Conservation (phyloP, 2,888 invertebrate species). For the Pegoplata infirma region DNA sequence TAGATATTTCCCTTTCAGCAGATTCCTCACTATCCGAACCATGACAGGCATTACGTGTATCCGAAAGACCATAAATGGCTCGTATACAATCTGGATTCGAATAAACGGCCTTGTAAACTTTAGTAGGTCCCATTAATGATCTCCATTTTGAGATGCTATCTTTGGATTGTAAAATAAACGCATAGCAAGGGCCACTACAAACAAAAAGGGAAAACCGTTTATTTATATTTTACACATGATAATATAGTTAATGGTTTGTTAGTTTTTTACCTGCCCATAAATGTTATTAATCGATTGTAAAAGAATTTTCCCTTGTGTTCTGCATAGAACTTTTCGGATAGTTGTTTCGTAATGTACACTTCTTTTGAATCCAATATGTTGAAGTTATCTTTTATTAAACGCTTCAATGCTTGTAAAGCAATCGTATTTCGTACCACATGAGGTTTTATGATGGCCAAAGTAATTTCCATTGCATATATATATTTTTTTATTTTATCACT, state of each 20-base stretch:
- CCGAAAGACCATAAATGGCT: conserved; percentile 92
- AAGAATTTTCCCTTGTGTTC: conserved; percentile 92
- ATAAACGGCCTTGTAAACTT: conserved; percentile 89
- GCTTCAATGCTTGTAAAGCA: conserved; percentile 83
- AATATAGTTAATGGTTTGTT: background rate
- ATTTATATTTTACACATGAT: background rate
- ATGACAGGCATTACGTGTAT: conserved; percentile 96
- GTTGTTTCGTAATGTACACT: conserved; percentile 80
- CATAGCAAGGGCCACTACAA: conserved; percentile 91
- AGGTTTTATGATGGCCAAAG: conserved; percentile 92
- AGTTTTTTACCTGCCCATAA: conserved; percentile 85
- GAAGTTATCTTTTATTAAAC: conserved; percentile 85
- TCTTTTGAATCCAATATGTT: conserved; percentile 85
- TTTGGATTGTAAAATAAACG: conserved; percentile 86
- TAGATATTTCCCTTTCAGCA: conserved; percentile 86
- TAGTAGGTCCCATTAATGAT: conserved; percentile 92
- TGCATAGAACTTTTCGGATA: conserved; percentile 87
- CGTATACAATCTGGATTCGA: conserved; percentile 88
- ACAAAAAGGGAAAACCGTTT: conserved; percentile 25
- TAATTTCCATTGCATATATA: conserved; percentile 81
- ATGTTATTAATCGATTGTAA: conserved; percentile 87
- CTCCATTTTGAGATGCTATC: conserved; percentile 91
- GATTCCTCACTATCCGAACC: conserved; percentile 90
- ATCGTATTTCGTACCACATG: conserved; percentile 88
- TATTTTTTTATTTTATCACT: background rate